Evolutionary conservation across 2,888 invertebrate species (phyloP), one percentile per base, ranked within the genome.

Genomic region (Oasisia sp.): DNA sequence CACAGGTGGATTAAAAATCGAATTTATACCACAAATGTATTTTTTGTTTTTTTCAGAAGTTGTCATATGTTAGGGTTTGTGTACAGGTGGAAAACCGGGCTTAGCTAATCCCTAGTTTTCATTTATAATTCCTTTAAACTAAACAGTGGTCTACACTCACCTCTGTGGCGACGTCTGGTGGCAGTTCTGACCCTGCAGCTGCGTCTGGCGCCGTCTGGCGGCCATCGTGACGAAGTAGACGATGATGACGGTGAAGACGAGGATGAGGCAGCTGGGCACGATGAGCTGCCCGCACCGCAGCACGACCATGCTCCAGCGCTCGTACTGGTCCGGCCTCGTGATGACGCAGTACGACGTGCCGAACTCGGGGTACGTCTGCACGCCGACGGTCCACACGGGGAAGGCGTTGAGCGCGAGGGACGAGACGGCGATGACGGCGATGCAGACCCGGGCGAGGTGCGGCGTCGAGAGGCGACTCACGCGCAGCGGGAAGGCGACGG

Each of bases 401-500:
- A 89, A 94, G 91, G 93, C 92, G 92, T 94, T 94, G 92, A 94
- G 93, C 11, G 94, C 50, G 91, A 94, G 93, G 32, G 94, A 94
- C 27, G 93, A 90, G 44, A 94, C 90, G 92, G 93, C 94, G 74
- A 94, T 94, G 91, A 90, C 92, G 44, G 93, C 92, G 91, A 95
- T 94, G 91, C 93, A 93, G 8, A 93, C 74, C 90, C 93, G 93
- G 74, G 94, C 94, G 12, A 94, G 93, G n/a, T 32, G 45, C 12
- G 94, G 92, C 32, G 94, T 94, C 91, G 94, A 95, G 38, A 94
- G 92, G 38, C 93, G 92, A 0, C 91, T 91, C 12, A 94, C 94
- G 91, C 93, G 93, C 32, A 94, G 93, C 91, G 94, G 94, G 93
- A 94, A 94, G 89, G 94, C 93, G 5, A 95, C 93, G 27, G 94